Conservation (phyloP, 1,140 invertebrate genomes). For the Brachionus rubens region DNA sequence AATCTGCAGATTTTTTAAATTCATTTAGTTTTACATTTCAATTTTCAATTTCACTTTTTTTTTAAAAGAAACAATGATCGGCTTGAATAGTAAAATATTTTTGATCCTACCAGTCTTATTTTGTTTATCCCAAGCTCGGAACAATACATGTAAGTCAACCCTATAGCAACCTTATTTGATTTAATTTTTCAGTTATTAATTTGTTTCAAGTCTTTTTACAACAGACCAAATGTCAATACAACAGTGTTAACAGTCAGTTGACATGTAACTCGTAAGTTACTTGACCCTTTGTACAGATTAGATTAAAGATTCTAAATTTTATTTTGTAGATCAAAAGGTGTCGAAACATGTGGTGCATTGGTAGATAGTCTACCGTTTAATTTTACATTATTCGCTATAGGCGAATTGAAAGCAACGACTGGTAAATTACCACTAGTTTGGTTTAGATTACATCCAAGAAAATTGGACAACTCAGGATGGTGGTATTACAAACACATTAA, state of each 20-base stretch:
- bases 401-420: slow-evolving; percentile 8
- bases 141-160: slow-evolving; percentile 14
- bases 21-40: neutral
- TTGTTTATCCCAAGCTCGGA: neutral
- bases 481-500: slow-evolving; percentile 22
- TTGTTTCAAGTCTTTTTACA: neutral
- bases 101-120: neutral
- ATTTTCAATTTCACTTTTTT: neutral
- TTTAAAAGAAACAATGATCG: neutral
- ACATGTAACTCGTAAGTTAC: slow-evolving; percentile 12
- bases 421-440: neutral
- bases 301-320: neutral
- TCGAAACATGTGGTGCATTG: slow-evolving; percentile 8
- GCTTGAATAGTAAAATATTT: neutral
- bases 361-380: neutral
- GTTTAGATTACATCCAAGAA: slow-evolving; percentile 39
- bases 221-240: slow-evolving; percentile 6
- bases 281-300: neutral
- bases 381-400: slow-evolving; percentile 33
- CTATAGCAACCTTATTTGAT: too few species aligned
- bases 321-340: neutral
- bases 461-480: slow-evolving; percentile 36
- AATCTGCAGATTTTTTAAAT: too few species aligned
- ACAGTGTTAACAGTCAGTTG: neutral
- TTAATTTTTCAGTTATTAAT: neutral